Evolutionary conservation across 2,888 invertebrate genomes (phyloP).

Genomic region (Cosmopolites sordidus): DNA sequence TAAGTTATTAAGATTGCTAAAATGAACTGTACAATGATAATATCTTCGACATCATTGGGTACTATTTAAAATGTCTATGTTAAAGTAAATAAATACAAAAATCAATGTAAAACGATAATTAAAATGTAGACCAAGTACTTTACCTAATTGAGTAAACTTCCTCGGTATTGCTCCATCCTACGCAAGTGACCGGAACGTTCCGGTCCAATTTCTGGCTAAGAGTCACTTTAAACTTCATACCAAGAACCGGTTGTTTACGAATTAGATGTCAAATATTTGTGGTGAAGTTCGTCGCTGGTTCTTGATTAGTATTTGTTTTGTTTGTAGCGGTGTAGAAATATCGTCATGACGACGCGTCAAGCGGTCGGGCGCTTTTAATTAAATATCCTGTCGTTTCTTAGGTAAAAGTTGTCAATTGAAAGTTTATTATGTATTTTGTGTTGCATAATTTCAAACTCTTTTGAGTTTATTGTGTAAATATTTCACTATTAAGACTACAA

Average conservation of each 20-base stretch:
- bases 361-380: not conserved
- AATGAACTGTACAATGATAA: too few species aligned
- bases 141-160: slow-evolving; percentile 90
- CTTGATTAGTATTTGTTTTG: slow-evolving; percentile 14
- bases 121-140: slow-evolving; percentile 31
- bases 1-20: too few species aligned
- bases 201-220: slow-evolving; percentile 72
- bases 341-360: slow-evolving; percentile 8
- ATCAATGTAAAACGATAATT: slow-evolving; percentile 2
- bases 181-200: slow-evolving; percentile 77
- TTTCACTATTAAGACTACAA: too few species aligned
- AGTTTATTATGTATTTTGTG: too few species aligned
- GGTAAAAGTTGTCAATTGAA: not conserved
- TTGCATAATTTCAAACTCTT: too few species aligned
- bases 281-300: slow-evolving; percentile 2
- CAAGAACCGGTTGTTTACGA: slow-evolving; percentile 10
- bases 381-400: not conserved
- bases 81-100: too few species aligned
- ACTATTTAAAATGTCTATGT: too few species aligned
- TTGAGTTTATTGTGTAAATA: too few species aligned
- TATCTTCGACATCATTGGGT: too few species aligned
- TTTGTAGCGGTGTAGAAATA: slow-evolving; percentile 10
- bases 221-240: slow-evolving; percentile 79
- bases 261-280: slow-evolving; percentile 16
- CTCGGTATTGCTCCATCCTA: slow-evolving; percentile 91